Evolutionary conservation across 2,113 vertebrate genomes (phyloP), one percentile per base, ranked within the genome.

Genomic region (Corythoichthys intestinalis): DNA sequence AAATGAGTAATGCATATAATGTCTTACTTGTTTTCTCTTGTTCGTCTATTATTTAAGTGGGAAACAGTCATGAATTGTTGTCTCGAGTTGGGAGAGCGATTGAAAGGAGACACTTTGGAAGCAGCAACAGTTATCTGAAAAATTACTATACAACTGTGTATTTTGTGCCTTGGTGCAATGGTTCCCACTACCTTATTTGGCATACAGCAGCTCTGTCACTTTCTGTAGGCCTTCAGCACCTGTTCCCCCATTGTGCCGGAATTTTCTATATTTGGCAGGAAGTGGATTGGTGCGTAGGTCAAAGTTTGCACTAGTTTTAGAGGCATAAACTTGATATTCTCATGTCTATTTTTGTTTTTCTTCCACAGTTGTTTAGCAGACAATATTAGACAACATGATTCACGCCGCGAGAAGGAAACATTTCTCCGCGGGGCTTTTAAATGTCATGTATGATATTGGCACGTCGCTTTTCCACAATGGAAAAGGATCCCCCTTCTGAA

Each of bases 231-330:
- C 86, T 86, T 85, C 87, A 84, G 85, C 92, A 93, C 91, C 92
- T 93, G 92, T 92, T 91, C 86, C 76, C 73, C 83, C 82, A 91
- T 92, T 92, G 90, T 92, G 83, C 85, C 13, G 79, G 90, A 91
- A 92, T 92, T 89, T 91, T 92, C 91, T 92, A 93, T 92, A 91
- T 92, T 92, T 92, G 91, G 91, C 88, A 74, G 80, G 87, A 90
- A 90, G 87, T 83, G 78, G 69, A 82, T 86, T 77, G 78, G 83
- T 79, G 77, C 37, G 69, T 74, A 72, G 86, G 83, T 86, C 86
- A 76, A 70, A 57, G 79, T 84, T 89, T 88, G 54, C 74, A 71
- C 74, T 69, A 75, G 75, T 76, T 59, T 62, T 72, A 53, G 50
- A 69, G 67, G 64, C 69, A 70, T 72, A 64, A 67, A 76, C 47